Evolutionary conservation across 2,888 invertebrate genomes (phyloP).

Genomic region (Tetragonisca angustula): DNA sequence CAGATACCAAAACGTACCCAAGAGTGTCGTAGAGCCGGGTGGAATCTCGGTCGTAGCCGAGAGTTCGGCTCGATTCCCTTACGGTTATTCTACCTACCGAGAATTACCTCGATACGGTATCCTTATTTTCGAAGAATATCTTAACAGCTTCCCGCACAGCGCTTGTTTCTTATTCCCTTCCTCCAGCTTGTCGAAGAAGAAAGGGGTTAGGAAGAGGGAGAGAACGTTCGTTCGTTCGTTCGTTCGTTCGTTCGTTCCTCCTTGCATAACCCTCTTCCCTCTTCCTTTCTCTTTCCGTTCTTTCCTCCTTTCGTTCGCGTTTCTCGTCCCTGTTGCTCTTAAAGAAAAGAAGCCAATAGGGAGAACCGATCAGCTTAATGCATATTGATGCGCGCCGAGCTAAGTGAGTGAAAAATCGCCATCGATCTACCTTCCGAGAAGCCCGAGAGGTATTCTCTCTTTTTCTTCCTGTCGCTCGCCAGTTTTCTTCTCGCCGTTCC

Average conservation of each 20-base stretch:
- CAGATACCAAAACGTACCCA: constrained; percentile 81
- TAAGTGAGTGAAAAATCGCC: constrained; percentile 84
- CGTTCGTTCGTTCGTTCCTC: background rate
- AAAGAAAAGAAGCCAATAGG: constrained; percentile 78
- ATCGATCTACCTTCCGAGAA: constrained; percentile 80
- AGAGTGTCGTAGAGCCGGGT: constrained; percentile 77
- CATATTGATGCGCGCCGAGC: constrained; percentile 83
- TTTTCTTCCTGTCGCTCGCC: constrained; percentile 56
- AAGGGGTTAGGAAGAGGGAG: constrained; percentile 52
- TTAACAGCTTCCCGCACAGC: constrained; percentile 74
- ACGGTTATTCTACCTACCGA: constrained; percentile 82
- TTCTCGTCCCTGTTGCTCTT: constrained; percentile 55
- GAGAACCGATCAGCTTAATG: constrained; percentile 84
- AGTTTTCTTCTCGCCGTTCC: constrained; percentile 44
- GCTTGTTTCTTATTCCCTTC: constrained; percentile 63
- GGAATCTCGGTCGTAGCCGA: constrained; percentile 79
- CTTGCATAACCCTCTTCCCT: constrained; percentile 32
- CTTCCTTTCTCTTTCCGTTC: constrained; percentile 28
- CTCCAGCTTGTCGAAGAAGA: constrained; percentile 44
- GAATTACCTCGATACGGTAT: constrained; percentile 81
- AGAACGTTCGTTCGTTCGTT: constrained; percentile 7
- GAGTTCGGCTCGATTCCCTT: constrained; percentile 79
- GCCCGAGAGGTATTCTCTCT: constrained; percentile 63
- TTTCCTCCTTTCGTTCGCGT: constrained; percentile 38
- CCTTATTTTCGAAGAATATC: constrained; percentile 81